These are phyloP conservation scores for Morone saxatilis DNA, from an alignment of 2,113 vertebrate species.

Conservation along the genomic window DNA sequence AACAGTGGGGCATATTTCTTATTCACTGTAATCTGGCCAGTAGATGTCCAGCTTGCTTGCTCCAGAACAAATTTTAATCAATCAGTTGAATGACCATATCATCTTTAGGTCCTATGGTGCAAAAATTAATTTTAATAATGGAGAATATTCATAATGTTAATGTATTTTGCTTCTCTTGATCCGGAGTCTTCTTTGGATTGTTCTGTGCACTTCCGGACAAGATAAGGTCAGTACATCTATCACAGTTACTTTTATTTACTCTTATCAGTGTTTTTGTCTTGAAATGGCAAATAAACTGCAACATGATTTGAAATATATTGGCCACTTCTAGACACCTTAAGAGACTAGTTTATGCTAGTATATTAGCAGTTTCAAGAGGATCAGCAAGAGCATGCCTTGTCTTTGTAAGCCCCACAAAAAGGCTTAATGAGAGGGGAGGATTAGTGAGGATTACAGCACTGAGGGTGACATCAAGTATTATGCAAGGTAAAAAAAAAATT, in stretches of 20 bases:
- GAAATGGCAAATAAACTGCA: background rate
- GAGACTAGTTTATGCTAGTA: background rate
- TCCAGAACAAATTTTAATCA: background rate
- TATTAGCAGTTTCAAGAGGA: background rate
- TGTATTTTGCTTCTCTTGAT: conserved; percentile 18
- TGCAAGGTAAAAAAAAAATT: conserved; percentile 11
- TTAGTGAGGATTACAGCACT: conserved; percentile 44
- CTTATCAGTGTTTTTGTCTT: background rate
- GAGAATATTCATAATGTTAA: conserved; percentile 37
- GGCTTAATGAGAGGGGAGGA: conserved; percentile 26
- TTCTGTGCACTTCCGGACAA: background rate
- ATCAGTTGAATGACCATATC: background rate
- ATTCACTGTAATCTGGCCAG: background rate
- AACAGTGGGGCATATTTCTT: no score
- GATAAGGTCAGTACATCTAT: background rate
- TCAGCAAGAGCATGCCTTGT: background rate
- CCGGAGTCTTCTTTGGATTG: background rate
- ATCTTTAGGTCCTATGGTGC: background rate
- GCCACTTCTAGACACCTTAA: background rate
- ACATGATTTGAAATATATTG: background rate
- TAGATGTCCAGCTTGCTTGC: background rate
- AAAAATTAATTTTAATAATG: conserved; percentile 41
- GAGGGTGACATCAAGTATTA: conserved; percentile 15
- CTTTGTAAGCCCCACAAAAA: background rate
- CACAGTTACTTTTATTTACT: background rate